Conservation (phyloP, 2,113 vertebrate genomes). For the Herpailurus yagouaroundi region DNA sequence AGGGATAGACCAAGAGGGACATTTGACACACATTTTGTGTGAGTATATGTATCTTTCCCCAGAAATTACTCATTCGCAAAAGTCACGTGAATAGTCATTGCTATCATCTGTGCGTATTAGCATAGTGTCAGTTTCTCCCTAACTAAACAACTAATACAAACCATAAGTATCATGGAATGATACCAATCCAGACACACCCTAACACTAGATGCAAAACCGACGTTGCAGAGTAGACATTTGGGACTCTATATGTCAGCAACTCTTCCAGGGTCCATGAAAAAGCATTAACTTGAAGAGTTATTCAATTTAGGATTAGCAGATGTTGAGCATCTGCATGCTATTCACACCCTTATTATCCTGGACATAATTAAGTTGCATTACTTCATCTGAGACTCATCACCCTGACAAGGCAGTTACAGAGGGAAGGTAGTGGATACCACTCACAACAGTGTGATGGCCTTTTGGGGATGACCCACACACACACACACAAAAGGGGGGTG, state of each 20-base stretch:
- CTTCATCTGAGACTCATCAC: constrained; percentile 70
- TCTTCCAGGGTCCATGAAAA: constrained; percentile 54
- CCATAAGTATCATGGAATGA: constrained; percentile 24
- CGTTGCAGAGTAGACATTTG: constrained; percentile 68
- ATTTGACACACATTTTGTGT: background rate
- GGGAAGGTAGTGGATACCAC: background rate
- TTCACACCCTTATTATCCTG: constrained; percentile 66
- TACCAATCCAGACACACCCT: constrained; percentile 64
- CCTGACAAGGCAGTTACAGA: constrained; percentile 15
- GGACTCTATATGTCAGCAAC: constrained; percentile 64
- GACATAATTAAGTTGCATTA: constrained; percentile 61
- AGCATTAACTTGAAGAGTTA: constrained; percentile 65
- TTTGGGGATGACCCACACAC: background rate
- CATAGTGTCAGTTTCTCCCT: constrained; percentile 36
- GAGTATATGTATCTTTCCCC: background rate
- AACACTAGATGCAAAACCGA: constrained; percentile 52
- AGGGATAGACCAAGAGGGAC: background rate
- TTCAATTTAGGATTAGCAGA: constrained; percentile 67
- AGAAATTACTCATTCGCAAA: constrained; percentile 26
- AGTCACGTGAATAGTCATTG: background rate
- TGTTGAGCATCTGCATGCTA: constrained; percentile 73
- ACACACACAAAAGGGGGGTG: background rate
- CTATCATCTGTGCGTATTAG: constrained; percentile 41
- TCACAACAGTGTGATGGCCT: background rate
- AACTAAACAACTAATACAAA: constrained; percentile 65